Conservation (phyloP, 2,113 vertebrate species). For the Corydoras sp. region DNA sequence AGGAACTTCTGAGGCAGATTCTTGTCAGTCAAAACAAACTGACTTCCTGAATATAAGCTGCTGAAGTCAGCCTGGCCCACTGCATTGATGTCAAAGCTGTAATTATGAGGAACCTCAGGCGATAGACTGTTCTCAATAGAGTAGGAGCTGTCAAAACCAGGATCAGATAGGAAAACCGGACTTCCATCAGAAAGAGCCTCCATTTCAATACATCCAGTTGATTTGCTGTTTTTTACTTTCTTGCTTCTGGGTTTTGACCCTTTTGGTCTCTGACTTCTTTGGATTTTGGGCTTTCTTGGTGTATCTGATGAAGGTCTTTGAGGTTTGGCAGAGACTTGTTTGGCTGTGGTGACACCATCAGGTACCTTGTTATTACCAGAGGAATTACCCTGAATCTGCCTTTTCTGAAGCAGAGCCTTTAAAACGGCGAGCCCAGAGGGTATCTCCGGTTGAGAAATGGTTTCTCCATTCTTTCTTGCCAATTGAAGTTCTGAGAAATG, state of each 20-base stretch:
- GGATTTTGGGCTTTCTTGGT: slow-evolving; percentile 72
- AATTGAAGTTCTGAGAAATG: slow-evolving; percentile 21
- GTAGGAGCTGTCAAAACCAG: slow-evolving; percentile 86
- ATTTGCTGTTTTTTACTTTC: slow-evolving; percentile 67
- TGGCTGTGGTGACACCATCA: slow-evolving; percentile 52
- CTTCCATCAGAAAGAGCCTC: slow-evolving; percentile 73
- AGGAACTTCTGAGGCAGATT: slow-evolving; percentile 89
- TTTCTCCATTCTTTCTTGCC: slow-evolving; percentile 60
- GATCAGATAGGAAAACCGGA: slow-evolving; percentile 78
- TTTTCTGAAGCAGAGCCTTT: slow-evolving; percentile 89
- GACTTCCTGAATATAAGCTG: slow-evolving; percentile 84
- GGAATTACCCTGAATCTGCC: slow-evolving; percentile 65
- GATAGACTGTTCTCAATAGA: slow-evolving; percentile 93
- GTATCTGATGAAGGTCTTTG: slow-evolving; percentile 65
- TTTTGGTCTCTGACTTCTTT: slow-evolving; percentile 68
- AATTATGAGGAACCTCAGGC: slow-evolving; percentile 84
- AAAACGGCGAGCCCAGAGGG: slow-evolving; percentile 85
- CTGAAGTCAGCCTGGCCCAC: slow-evolving; percentile 89
- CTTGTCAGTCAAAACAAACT: slow-evolving; percentile 92
- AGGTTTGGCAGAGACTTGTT: slow-evolving; percentile 57
- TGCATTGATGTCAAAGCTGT: slow-evolving; percentile 92
- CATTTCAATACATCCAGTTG: slow-evolving; percentile 54
- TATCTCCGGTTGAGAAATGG: slow-evolving; percentile 65
- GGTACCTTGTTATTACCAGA: slow-evolving; percentile 55
- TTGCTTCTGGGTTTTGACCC: slow-evolving; percentile 68